Evolutionary conservation across 2,888 invertebrate genomes (phyloP).

Genomic region (Cecidostiba fungosa): DNA sequence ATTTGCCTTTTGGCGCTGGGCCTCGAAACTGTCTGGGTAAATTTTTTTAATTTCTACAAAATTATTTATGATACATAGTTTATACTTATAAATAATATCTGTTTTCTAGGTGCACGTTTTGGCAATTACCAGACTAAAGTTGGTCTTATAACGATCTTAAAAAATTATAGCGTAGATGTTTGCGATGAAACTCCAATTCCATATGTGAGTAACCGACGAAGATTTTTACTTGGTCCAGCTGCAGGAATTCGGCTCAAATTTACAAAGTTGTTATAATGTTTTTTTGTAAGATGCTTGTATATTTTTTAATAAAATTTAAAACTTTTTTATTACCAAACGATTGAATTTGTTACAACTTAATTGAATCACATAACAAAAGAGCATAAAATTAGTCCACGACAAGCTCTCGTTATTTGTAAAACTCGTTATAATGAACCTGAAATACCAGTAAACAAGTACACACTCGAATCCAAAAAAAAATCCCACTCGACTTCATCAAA

Average conservation of each 20-base stretch:
- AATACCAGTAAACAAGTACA: neutral
- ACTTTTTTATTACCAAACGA: neutral
- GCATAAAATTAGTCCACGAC: too few species aligned
- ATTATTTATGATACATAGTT: neutral
- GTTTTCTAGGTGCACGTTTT: constrained; percentile 69
- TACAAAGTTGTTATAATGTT: constrained; percentile 60
- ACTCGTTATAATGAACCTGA: neutral
- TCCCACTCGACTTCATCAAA: neutral
- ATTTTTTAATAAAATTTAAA: neutral
- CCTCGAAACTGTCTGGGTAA: constrained; percentile 73
- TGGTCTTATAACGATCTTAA: constrained; percentile 75
- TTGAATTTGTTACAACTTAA: too few species aligned
- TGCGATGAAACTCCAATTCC: constrained; percentile 73
- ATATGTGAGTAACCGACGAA: constrained; percentile 66
- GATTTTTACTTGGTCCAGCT: constrained; percentile 70
- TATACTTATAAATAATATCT: neutral
- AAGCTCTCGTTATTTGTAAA: neutral
- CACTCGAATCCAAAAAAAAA: neutral
- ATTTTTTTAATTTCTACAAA: neutral
- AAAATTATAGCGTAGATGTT: constrained; percentile 74
- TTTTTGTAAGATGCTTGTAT: neutral
- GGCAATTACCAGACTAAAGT: constrained; percentile 76
- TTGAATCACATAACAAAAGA: too few species aligned
- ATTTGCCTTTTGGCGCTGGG: constrained; percentile 71
- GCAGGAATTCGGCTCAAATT: constrained; percentile 73